Evolutionary conservation across 1,140 invertebrate genomes (phyloP), one percentile per base, ranked within the genome.

Genomic region (Holotrichia oblita): DNA sequence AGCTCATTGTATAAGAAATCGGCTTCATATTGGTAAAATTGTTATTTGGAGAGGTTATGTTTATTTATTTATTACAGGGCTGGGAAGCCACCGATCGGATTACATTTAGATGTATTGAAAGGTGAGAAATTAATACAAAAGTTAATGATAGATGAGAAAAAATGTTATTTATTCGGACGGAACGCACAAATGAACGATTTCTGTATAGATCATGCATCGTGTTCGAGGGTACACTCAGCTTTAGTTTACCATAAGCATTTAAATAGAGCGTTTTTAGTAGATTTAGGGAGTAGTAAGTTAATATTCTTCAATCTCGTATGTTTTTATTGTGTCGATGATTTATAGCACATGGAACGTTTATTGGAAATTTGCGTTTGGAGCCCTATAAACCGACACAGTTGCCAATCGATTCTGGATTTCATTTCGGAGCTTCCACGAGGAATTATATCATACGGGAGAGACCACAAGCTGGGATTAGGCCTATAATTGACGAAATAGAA

Each of bases 111-210:
- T 89, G 98, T 99, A 4, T 88, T 97, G 75, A 99, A 99, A 89
- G 97, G 95, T 69, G 96, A 98, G 72, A 99, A 99, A 89, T 89
- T 99, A 69, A 95, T 99, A 80, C 92, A 99, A 92, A 99, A 99
- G 92, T 87, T 99, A 77, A 99, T 99, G 97, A 93, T 99, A 78
- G 98, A 99, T 88, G 97, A 99, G 84, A 99, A 99, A 86, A 98
- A 97, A 86, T 99, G 96, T 86, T 99, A 99, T 86, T 89, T 99
- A 64, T 99, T 99, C 90, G 99, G 99, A 0, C 91, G 99, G 0
- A 99, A 99, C 89, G 94, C 96, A 79, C 95, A 98, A 85, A 92
- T 99, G 88, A 98, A 98, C 89, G 99, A 99, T 88, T 98, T 99
- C 87, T 96, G 96, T 83, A 98, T 99, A 82, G 98, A 99, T 87